Base-by-base conservation (phyloP, 2,888 invertebrate genomes). In the Erannis defoliaria region DNA sequence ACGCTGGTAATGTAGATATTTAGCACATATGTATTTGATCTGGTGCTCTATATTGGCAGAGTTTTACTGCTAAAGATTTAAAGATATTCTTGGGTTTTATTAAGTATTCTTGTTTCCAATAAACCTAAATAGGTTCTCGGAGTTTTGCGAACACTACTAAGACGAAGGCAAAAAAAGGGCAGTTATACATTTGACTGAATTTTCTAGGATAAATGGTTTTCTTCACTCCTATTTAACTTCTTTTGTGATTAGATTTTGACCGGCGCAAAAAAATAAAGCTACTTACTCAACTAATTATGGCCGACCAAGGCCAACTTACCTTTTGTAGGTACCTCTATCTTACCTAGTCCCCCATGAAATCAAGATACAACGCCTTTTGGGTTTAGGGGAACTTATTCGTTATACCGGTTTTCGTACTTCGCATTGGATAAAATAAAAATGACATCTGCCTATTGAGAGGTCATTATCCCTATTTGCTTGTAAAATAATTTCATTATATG, bases 81-180 rank as follows among this genome's bases (percentile, higher is more conserved):
- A 3, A 33, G 5, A 12, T 9, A 19, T 29, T 19, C 35, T n/a
- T 10, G 29, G 19, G 19, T 42, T 21, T 10, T 43, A 19, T 23
- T 21, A 23, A 33, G 10, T 33, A 33, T 37, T 37, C 31, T 40
- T 16, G 37, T 26, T 53, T 53, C 38, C 45, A 46, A 23, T 38
- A 38, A 58, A 45, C 35, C 31, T 29, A 9, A 29, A 49, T 19
- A 10, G 48, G 29, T 49, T 54, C 55, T 35, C 23, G 33, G 60
- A 55, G 55, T 49, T 54, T 60, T 23, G 19, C 21, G 14, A 42
- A 35, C n/a, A 38, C 35, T 21, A 37, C 31, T 37, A 19, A 49
- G 38, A 40, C 40, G n/a, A n/a, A n/a, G n/a, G 53, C 19, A 51
- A 35, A 58, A 46, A 38, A 19, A 40, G 10, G 9, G 18, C 23